Evolutionary conservation across 1,140 invertebrate species (phyloP), one percentile per base, ranked within the genome.

Genomic region (Antheraea mylitta): DNA sequence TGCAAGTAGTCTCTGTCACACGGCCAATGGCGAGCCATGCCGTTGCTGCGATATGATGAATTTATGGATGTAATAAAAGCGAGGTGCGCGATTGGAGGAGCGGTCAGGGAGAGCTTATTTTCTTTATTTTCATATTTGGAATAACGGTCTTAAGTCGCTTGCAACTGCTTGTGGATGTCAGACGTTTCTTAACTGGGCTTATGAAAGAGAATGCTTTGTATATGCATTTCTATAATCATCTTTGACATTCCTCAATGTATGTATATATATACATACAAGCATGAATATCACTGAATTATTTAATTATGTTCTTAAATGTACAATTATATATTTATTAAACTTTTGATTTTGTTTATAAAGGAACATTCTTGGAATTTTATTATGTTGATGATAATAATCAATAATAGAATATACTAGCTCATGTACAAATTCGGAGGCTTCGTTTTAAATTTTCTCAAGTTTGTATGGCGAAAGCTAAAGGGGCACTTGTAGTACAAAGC

Each of bases 21-120:
- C 89, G 87, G 86, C 93, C 93, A 93, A 93, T 93, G 90, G 92
- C 87, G 88, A 89, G 84, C 83, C 80, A 80, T 78, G 82, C 79
- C 80, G 81, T 78, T 78, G 83, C 82, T 82, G 85, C 87, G 91
- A 93, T 93, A 93, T 93, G 92, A 93, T 93, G 92, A 93, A 93
- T 93, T 94, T 94, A 94, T 94, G 93, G 92, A 94, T 93, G 93
- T 94, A 93, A 94, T 94, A 94, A 93, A 93, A 93, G 85, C 87
- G 87, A 86, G 87, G 87, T 90, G 85, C 90, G 90, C 87, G 85
- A 93, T 92, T 93, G 93, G 93, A 91, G 85, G 89, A 91, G 78
- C 85, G 83, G 86, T 82, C 82, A 87, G 79, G 73, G 80, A 72
- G 79, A 85, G 80, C 81, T 90, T 90, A 92, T 90, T 92, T 92